Evolutionary conservation across 2,888 invertebrate genomes (phyloP).

Genomic region (Tenodera sinensis): DNA sequence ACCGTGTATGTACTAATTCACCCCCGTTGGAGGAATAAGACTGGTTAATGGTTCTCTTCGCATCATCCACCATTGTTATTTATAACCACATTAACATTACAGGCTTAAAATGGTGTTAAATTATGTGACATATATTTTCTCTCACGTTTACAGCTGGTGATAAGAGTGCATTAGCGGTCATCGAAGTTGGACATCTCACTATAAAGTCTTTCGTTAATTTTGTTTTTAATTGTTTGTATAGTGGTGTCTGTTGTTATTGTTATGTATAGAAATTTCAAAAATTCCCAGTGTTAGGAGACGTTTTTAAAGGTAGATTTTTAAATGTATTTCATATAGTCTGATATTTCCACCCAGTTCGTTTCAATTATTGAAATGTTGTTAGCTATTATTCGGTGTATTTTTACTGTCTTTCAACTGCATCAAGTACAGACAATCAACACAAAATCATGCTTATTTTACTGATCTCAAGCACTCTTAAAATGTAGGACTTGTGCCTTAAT

Average conservation of each 20-base stretch:
- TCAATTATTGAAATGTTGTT: background rate
- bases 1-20: background rate
- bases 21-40: background rate
- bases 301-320: background rate
- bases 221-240: background rate
- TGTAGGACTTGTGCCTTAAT: background rate
- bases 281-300: background rate
- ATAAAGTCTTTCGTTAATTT: constrained; percentile 8
- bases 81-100: background rate
- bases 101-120: background rate
- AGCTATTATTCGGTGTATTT: background rate
- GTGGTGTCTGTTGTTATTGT: background rate
- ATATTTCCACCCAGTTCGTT: background rate
- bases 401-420: background rate
- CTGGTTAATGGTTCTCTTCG: background rate
- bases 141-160: background rate
- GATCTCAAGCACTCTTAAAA: background rate
- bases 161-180: background rate
- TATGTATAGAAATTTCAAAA: background rate
- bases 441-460: background rate
- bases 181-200: constrained; percentile 2
- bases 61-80: background rate
- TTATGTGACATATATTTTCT: background rate
- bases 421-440: background rate
- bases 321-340: background rate